Evolutionary conservation across 2,888 invertebrate species (phyloP), one percentile per base, ranked within the genome.

Genomic region (Trisateles emortualis): DNA sequence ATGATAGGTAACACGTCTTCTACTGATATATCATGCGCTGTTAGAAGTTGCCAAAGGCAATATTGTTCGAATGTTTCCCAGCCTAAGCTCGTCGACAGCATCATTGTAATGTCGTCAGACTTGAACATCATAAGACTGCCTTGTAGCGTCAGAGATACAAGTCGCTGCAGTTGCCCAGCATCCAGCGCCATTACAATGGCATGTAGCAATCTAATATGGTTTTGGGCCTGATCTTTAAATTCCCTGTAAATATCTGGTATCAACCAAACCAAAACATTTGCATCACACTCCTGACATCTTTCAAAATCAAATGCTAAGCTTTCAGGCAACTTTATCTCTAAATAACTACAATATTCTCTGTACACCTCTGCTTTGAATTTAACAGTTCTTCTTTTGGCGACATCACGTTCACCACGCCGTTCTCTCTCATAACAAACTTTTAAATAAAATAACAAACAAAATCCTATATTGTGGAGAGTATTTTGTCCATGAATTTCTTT

Each of bases 21-120:
- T n/a, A 98, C 95, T 47, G 98, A 96, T 80, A 99, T 96, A 84
- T 98, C 97, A 84, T 99, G 99, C 35, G 98, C 98, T 66, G 96
- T 96, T 42, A 99, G 95, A 52, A 99, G 94, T 87, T 99, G 99
- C 99, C 99, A 99, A 39, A 99, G 94, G 85, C 98, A 99, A 83
- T 97, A 96, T 87, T 99, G 99, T 86, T 99, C 99, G 74, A 98
- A 97, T 1, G 99, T 98, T 89, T 99, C 99, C 98, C 99, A 99
- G 52, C 95, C 95, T 50, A 99, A 93, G 77, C 98, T 99, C 36
- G 96, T 96, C 57, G 96, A 96, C 70, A 97, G 87, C 84, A 97
- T 94, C 35, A 95, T 93, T 52, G 95, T 95, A 38, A 97, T 94
- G 51, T 96, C 96, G 70, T 97, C 97, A 33, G 94, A 94, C 81